Base-by-base conservation (phyloP, 2,797 vertebrate genomes). In the Carduelis carduelis region DNA sequence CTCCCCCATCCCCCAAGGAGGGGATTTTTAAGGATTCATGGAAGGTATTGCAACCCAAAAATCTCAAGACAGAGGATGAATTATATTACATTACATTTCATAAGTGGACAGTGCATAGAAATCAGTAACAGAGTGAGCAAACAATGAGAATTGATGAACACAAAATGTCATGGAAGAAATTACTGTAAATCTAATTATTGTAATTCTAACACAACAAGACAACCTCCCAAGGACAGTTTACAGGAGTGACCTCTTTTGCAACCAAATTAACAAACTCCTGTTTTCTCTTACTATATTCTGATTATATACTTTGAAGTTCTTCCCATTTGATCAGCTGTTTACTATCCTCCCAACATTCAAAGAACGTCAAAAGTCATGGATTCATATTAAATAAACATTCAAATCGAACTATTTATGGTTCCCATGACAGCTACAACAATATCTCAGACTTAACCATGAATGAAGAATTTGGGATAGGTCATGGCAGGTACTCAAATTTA, bases 321-420 rank as follows among this genome's bases (percentile, higher is more conserved):
- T 86, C n/a, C 49, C 56, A 46, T 89, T 90, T 89, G 32, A 90
- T 93, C 81, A 80, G 57, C 70, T 95, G 55, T 46, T 95, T 92
- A 80, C 60, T 53, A 72, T 85, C 75, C 71, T 90, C 23, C 68
- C 55, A 35, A 64, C 44, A 94, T 2, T 14, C 23, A 90, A 92
- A 88, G 46, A 79, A 61, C 53, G 37, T 92, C 74, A 70, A 14
- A 79, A 84, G 49, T 55, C 17, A 66, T 11, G 21, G 26, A 79
- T 75, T 32, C 34, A 56, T 47, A 32, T 55, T 53, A 39, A 71
- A 71, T 44, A 82, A 86, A 75, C 28, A 93, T 87, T 59, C 41
- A 84, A 90, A 92, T 66, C n/a, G 74, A 91, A 56, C 26, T 78
- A 83, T 94, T 91, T 63, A 65, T 63, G 39, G 43, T 28, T 89